Base-by-base conservation (phyloP, 2,113 vertebrate genomes). In the Prietella phreatophila region DNA sequence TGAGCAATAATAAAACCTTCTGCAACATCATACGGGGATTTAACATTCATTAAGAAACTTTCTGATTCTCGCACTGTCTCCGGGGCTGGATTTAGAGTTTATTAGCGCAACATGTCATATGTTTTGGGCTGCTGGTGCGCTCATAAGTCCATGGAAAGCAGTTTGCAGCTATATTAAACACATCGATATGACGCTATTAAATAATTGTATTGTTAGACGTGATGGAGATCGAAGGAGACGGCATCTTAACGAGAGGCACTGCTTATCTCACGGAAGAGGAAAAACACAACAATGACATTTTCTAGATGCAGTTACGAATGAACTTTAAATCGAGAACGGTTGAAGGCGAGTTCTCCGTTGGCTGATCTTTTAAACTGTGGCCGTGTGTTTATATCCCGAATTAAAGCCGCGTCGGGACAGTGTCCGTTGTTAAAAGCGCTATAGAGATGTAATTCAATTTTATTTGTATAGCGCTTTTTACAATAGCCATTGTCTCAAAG, bases 61-160 rank as follows among this genome's bases (percentile, higher is more conserved):
- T 50, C 82, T 83, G 13, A 11, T 53, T 67, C 84, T 60, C 80
- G 85, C 36, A 56, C 14, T 76, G 67, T 79, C 81, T 67, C 25
- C 61, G n/a, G n/a, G 47, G 39, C 25, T 53, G 25, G 33, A 42
- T 75, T 47, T 22, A 42, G 71, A 25, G 20, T 47, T 42, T 47
- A 47, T 76, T 14, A 22, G 9, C 50, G 73, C 22, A 75, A 25
- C 25, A 11, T 25, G 36, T 30, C 19, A 80, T 78, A 25, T 13
- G 42, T 6, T 50, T 78, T 50, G 15, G 30, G 15, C 30, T 19
- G 6, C n/a, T 36, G 36, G 36, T 71, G 36, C n/a, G 2, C 27
- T 67, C 63, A 67, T 30, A 63, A 27, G 27, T 1, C 22, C 58
- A 22, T 9, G 19, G 19, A 58, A 58, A 58, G 58, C 58, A 25